phyloP scores from a whole-genome alignment of 2,113 vertebrate genomes.

The Perognathus longimembris region DNA sequence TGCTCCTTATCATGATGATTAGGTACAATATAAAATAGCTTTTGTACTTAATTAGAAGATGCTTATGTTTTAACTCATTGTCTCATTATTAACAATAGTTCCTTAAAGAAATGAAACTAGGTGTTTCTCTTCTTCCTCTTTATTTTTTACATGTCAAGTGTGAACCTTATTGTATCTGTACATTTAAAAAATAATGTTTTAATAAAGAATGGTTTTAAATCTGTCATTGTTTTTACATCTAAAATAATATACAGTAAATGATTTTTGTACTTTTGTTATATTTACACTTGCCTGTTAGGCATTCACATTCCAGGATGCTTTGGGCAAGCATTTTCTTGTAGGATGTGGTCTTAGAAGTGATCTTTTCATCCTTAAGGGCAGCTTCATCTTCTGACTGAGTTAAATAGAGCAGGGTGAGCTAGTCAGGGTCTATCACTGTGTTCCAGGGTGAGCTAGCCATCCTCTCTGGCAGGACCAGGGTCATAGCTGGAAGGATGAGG shows the following conservation, averaged over 20 bases:
- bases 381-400: background rate
- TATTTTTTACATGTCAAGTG: constrained; percentile 41
- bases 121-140: constrained; percentile 51
- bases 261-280: constrained; percentile 65
- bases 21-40: constrained; percentile 46
- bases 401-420: background rate
- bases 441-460: background rate
- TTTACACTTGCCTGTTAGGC: background rate
- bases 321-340: background rate
- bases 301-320: background rate
- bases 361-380: background rate
- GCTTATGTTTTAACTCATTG: background rate
- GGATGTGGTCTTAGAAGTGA: background rate
- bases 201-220: constrained; percentile 1
- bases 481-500: background rate
- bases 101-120: constrained; percentile 36
- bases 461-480: background rate
- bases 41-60: constrained; percentile 46
- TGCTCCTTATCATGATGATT: background rate
- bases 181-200: constrained; percentile 34
- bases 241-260: constrained; percentile 56
- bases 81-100: constrained; percentile 53
- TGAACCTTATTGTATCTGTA: constrained; percentile 4
- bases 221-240: too few species aligned
- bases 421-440: background rate